Evolutionary conservation across 2,888 invertebrate genomes (phyloP).

Genomic region (Heliconius charithonia): DNA sequence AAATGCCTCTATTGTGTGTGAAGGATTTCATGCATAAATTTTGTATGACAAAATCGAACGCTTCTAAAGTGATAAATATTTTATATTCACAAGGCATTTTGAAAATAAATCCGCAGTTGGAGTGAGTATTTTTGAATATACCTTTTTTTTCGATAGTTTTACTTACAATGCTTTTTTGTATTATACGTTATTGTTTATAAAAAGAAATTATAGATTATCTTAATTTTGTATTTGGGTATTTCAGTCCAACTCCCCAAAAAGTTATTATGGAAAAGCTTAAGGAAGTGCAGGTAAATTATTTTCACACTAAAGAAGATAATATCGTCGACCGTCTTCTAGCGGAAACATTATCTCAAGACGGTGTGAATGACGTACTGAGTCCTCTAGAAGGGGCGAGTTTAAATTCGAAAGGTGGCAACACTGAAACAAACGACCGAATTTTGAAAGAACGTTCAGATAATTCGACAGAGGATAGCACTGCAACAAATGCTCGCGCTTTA

Average conservation of each 20-base stretch:
- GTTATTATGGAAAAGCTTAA: slow-evolving; percentile 56
- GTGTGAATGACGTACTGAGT: slow-evolving; percentile 56
- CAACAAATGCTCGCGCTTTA: background rate
- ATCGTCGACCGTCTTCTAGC: slow-evolving; percentile 61
- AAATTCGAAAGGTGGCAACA: background rate
- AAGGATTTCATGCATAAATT: slow-evolving; percentile 49
- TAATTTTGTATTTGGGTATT: background rate
- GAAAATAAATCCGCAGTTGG: slow-evolving; percentile 39
- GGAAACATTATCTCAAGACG: slow-evolving; percentile 56
- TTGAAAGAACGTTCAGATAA: slow-evolving; percentile 1
- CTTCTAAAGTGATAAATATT: slow-evolving; percentile 56
- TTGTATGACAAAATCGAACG: slow-evolving; percentile 52
- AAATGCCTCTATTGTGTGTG: slow-evolving; percentile 39
- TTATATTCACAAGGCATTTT: slow-evolving; percentile 56
- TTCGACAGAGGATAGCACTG: background rate
- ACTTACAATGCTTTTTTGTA: background rate
- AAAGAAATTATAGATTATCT: no score
- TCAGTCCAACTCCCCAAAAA: slow-evolving; percentile 31
- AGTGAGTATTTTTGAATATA: slow-evolving; percentile 53
- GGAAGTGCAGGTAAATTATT: slow-evolving; percentile 54
- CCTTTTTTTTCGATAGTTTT: background rate
- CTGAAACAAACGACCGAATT: background rate
- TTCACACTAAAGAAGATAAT: slow-evolving; percentile 50
- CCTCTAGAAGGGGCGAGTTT: slow-evolving; percentile 60
- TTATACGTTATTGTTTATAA: no score